These are phyloP conservation scores for Agrochola macilenta DNA, from an alignment of 2,888 invertebrate genomes.

Conservation along the genomic window DNA sequence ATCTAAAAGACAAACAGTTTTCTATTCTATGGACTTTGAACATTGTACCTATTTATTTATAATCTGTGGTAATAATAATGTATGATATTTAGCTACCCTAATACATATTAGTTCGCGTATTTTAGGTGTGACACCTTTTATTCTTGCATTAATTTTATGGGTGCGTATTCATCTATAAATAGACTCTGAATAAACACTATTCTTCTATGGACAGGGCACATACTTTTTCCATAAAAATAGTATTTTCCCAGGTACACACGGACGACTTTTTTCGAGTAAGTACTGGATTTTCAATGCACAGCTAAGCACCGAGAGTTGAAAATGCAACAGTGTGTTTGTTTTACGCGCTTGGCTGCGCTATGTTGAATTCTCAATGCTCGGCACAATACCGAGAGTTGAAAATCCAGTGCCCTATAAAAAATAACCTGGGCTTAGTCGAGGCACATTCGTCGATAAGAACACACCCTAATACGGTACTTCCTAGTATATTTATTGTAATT, in stretches of 20 bases:
- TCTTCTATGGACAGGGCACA: not conserved
- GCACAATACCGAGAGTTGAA: too few species aligned
- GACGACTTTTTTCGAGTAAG: too few species aligned
- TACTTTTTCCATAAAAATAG: not conserved
- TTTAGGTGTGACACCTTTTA: slow-evolving; percentile 14
- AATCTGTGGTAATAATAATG: slow-evolving; percentile 21
- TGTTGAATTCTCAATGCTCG: too few species aligned
- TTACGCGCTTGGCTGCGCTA: too few species aligned
- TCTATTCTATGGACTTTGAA: slow-evolving; percentile 10
- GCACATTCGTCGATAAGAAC: slow-evolving; percentile 7
- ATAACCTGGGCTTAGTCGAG: not conserved
- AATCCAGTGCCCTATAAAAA: too few species aligned
- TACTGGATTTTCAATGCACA: too few species aligned
- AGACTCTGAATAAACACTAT: not conserved
- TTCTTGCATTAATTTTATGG: slow-evolving; percentile 4
- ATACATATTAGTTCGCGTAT: not conserved
- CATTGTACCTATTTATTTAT: slow-evolving; percentile 7
- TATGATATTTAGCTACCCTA: slow-evolving; percentile 2
- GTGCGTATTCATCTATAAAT: not conserved
- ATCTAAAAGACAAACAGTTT: not conserved
- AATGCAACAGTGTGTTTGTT: too few species aligned
- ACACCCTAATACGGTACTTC: slow-evolving; percentile 12
- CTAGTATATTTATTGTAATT: slow-evolving; percentile 46
- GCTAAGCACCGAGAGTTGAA: too few species aligned
- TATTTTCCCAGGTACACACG: too few species aligned